Percentiles rank a stretch among this genome's conserved stretches.
Evolutionary conservation across 2,888 invertebrate species (phyloP).

Genomic region (Melipona bicolor): DNA sequence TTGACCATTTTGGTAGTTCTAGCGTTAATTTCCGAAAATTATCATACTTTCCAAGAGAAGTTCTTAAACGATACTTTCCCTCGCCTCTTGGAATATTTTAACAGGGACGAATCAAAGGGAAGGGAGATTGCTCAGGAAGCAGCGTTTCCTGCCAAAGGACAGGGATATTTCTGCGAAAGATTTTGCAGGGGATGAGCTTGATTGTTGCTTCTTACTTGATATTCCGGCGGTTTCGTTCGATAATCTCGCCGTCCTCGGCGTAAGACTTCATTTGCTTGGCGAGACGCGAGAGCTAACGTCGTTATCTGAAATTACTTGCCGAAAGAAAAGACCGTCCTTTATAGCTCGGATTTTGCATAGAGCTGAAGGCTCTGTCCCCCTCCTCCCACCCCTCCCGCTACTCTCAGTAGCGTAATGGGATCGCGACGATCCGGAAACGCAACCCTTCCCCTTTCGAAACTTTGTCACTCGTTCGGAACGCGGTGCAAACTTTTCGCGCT

Average conservation of each 20-base stretch:
- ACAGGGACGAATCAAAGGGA: slow-evolving; percentile 41
- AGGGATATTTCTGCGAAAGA: not conserved
- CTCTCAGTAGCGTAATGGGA: slow-evolving; percentile 17
- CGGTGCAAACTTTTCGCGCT: not conserved
- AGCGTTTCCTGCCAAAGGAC: not conserved
- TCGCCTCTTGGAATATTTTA: slow-evolving; percentile 37
- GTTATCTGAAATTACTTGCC: slow-evolving; percentile 37
- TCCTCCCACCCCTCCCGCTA: too few species aligned
- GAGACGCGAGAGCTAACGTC: not conserved
- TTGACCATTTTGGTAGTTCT: too few species aligned
- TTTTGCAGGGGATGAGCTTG: not conserved
- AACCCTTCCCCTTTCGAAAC: not conserved
- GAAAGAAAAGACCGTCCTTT: slow-evolving; percentile 11
- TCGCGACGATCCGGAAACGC: slow-evolving; percentile 11
- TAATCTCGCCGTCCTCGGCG: slow-evolving; percentile 33
- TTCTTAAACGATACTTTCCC: too few species aligned
- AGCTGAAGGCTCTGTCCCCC: too few species aligned
- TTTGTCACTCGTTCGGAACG: slow-evolving; percentile 6
- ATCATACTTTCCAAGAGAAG: too few species aligned
- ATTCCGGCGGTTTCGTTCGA: slow-evolving; percentile 29
- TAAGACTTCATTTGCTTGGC: slow-evolving; percentile 31
- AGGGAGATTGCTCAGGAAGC: slow-evolving; percentile 1
- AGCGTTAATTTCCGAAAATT: not conserved
- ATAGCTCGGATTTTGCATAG: not conserved
- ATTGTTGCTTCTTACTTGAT: slow-evolving; percentile 39